Base-by-base conservation (phyloP, 1,140 invertebrate genomes). In the Drosophila trapezifrons region DNA sequence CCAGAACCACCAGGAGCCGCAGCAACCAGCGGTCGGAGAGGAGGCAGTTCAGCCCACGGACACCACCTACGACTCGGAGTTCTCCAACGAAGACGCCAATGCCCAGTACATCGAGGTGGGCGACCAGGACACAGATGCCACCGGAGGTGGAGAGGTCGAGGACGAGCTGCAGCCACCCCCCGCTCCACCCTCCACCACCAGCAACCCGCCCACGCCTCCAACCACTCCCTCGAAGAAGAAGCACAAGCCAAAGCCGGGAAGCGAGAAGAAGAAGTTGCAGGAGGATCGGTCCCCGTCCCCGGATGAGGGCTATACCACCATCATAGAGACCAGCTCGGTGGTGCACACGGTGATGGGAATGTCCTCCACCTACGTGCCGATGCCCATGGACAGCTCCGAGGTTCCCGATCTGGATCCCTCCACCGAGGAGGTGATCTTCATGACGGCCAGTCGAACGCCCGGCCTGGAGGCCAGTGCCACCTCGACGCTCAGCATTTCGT, bases 361-460 rank as follows among this genome's bases (percentile, higher is more conserved):
- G 66, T 77, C 90, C 17, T 91, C 90, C 18, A 76, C 75, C 1
- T 91, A 91, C 43, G 73, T 86, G 51, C 87, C 90, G 40, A 91
- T 91, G 90, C 75, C 90, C 17, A 91, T 91, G 87, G 84, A 87
- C n/a, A 80, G 52, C n/a, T 64, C 55, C 0, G 86, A 83, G 45
- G 60, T 56, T 15, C 32, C 56, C 2, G 78, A 73, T 22, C 22
- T 90, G 15, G 92, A 93, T 57, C 70, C 79, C 27, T 82, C 92
- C 42, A 76, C 72, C 15, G 90, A 86, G 46, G 73, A 78, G 45
- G 81, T 91, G 1, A 91, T 91, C 47, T 91, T 91, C 25, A 90
- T 91, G 90, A 91, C 90, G 8, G 77, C 90, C 42, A 85, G 80
- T 46, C 93, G 93, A 8, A 94, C 92, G 4, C 87, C 89, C 1